Evolutionary conservation across 2,797 vertebrate genomes (phyloP).

Genomic region (Acropternis orthonyx): DNA sequence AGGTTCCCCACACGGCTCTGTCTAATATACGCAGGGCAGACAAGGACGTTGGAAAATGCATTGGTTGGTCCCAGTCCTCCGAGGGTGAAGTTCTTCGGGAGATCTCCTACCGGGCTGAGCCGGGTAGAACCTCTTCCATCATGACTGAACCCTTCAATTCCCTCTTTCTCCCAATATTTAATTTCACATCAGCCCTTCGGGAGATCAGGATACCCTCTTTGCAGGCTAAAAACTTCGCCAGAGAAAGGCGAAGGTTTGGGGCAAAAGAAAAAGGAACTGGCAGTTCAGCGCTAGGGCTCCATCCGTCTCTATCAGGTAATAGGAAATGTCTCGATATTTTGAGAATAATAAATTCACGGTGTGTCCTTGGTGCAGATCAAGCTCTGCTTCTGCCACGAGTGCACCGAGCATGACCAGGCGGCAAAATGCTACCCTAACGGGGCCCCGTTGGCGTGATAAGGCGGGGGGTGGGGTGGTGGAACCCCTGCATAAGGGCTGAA

Average conservation of each 20-base stretch:
- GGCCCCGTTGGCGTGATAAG: accelerated
- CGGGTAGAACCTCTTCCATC: neutral
- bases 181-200: neutral
- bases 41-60: neutral
- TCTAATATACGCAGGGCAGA: neutral
- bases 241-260: neutral
- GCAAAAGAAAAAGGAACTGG: neutral
- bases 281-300: neutral
- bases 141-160: neutral
- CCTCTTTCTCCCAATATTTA: neutral
- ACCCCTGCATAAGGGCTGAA: accelerated
- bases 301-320: neutral
- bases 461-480: accelerated
- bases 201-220: neutral
- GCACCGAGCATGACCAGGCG: neutral
- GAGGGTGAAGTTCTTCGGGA: neutral
- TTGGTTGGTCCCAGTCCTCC: neutral
- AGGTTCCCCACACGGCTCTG: neutral
- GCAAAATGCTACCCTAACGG: neutral
- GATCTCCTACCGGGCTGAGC: neutral
- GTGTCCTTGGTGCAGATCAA: neutral
- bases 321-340: neutral
- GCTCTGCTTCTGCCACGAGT: neutral
- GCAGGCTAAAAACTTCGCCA: neutral
- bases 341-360: neutral